Percentiles rank a stretch among this genome's conserved stretches.
Evolutionary conservation across 1,140 invertebrate genomes (phyloP).

Genomic region (Aphaenogaster ashmeadi): DNA sequence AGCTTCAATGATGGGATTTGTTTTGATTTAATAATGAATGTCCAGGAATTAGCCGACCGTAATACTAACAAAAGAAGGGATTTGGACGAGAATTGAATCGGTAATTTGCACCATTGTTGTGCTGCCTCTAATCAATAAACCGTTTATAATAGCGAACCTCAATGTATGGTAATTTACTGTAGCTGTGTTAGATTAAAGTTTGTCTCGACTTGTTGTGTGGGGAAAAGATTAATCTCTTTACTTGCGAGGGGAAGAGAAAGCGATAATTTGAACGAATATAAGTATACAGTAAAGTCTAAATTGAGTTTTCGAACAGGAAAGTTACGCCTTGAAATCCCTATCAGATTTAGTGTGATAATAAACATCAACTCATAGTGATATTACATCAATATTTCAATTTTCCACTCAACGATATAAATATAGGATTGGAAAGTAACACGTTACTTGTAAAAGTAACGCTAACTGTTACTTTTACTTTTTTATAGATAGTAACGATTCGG

Average conservation of each 20-base stretch:
- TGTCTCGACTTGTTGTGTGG: not conserved
- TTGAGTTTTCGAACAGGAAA: not conserved
- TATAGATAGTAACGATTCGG: too few relatives aligned
- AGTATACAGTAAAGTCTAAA: not conserved
- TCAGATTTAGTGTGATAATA: not conserved
- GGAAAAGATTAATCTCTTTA: conserved; percentile 7
- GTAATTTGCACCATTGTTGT: conserved; percentile 9
- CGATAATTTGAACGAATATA: not conserved
- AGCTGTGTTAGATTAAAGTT: conserved; percentile 3
- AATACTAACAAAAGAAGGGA: not conserved
- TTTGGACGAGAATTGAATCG: conserved; percentile 15
- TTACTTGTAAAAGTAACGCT: too few relatives aligned
- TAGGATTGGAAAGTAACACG: too few relatives aligned
- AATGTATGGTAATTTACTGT: conserved; percentile 10
- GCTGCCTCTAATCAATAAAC: not conserved
- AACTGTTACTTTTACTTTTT: too few relatives aligned
- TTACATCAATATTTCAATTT: too few relatives aligned
- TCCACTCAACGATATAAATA: too few relatives aligned
- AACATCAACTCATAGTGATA: too few relatives aligned
- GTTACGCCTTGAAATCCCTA: not conserved
- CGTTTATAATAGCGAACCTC: not conserved
- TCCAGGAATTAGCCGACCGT: not conserved
- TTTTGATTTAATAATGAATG: not conserved
- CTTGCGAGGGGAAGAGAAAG: not conserved
- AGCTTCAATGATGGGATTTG: not conserved